These are phyloP conservation scores for Catharus bicknelli DNA, from an alignment of 2,113 vertebrate genomes.

Conservation along the genomic window DNA sequence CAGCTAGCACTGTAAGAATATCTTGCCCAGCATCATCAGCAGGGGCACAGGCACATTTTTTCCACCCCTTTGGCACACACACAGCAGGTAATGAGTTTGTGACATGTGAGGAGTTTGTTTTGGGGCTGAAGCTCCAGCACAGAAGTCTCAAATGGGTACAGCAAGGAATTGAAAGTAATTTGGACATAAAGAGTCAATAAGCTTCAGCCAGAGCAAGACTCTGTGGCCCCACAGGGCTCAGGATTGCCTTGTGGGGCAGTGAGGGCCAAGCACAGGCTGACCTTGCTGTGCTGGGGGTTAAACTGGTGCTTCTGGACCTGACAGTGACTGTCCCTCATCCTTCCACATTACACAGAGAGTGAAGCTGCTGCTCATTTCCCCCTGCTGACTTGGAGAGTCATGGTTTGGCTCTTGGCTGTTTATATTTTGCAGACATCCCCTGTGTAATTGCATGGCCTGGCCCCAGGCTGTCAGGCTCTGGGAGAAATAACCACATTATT, in stretches of 20 bases:
- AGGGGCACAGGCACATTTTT: background rate
- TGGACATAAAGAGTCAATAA: background rate
- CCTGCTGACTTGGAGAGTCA: background rate
- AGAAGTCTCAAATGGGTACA: background rate
- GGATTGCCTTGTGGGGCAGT: background rate
- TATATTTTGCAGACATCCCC: conserved; percentile 24
- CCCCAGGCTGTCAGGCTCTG: conserved; percentile 34
- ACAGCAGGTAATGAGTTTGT: background rate
- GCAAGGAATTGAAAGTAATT: background rate
- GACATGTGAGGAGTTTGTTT: background rate
- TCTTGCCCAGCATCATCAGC: background rate
- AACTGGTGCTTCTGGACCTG: background rate
- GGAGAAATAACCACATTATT: conserved; percentile 42
- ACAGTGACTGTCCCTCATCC: rapidly evolving
- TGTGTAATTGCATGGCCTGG: conserved; percentile 31
- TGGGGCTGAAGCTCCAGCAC: background rate
- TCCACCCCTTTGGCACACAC: background rate
- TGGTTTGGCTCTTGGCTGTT: conserved; percentile 16
- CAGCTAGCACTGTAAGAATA: background rate
- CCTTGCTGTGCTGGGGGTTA: background rate
- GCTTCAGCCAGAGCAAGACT: background rate
- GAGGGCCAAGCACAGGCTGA: background rate
- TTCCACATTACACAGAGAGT: background rate
- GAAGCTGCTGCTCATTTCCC: background rate
- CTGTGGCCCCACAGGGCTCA: background rate